Base-by-base conservation (phyloP, 2,888 invertebrate genomes). In the Hemistola chrysoprasaria region DNA sequence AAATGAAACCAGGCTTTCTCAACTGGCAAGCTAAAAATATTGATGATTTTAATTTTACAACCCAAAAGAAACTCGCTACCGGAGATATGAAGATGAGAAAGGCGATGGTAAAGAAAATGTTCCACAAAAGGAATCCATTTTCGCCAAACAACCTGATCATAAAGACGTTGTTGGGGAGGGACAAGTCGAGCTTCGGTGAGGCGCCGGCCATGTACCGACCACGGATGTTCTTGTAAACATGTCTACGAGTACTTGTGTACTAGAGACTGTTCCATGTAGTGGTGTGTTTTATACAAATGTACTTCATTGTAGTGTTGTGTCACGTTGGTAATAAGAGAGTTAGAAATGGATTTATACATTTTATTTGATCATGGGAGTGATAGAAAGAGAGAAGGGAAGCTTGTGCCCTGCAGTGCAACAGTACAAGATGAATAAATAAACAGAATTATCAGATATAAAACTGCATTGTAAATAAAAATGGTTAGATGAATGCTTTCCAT, bases 101-200 rank as follows among this genome's bases (percentile, higher is more conserved):
- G 33, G 76, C 66, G 1, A 66, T 86, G 72, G 23, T 87, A 0
- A 79, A 77, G 33, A 86, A 82, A 45, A 35, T 87, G 39, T 82
- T 87, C 49, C 45, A 76, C 30, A 86, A 83, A 54, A 71, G 65
- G 24, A 87, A 86, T 58, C 87, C 86, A 1, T 85, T 87, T 38
- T 83, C 85, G 4, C 75, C 82, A 0, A 62, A 71, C 22, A 86
- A 87, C 42, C 53, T 82, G 20, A 68, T 86, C 8, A 49, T 86
- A 10, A 73, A 59, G 45, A 81, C 86, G 3, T 47, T 87, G 25
- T 56, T 87, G 27, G 84, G 82, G 1, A 83, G 70, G 53, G 82
- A 85, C 45, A 72, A 65, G 46, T 67, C 80, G 3, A 78, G 74
- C 53, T 80, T 50, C 41, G 81, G 76, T 6, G 65, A 75, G 1